Percentiles rank a stretch among this genome's conserved stretches.
These are phyloP conservation scores for Coregonus sp. DNA, from an alignment of 2,797 vertebrate species.

Conservation along the genomic window DNA sequence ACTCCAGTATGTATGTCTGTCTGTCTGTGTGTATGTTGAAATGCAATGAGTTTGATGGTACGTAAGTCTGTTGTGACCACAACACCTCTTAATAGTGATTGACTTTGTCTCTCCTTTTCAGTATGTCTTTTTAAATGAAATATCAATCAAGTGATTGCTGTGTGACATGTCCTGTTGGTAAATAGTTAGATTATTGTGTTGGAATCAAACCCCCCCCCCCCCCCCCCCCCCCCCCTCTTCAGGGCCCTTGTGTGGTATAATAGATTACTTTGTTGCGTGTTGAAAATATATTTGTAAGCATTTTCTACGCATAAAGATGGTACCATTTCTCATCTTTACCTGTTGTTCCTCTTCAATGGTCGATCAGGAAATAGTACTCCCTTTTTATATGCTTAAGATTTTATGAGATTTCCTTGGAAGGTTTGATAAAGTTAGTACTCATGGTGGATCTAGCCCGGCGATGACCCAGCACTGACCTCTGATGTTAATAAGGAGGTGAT, in stretches of 20 bases:
- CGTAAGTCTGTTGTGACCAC: constrained; percentile 63
- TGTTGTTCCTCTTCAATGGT: constrained; percentile 29
- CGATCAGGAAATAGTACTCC: constrained; percentile 21
- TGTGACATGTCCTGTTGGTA: constrained; percentile 23
- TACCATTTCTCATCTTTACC: constrained; percentile 34
- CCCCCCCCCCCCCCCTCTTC: neutral
- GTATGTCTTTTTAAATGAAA: constrained; percentile 52
- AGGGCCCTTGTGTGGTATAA: constrained; percentile 13
- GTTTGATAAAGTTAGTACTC: constrained; percentile 10
- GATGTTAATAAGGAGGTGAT: too few species aligned
- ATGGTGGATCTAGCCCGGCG: constrained; percentile 28
- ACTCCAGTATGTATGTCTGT: constrained; percentile 35
- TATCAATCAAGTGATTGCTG: constrained; percentile 9
- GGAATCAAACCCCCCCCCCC: constrained; percentile 9
- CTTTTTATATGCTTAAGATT: constrained; percentile 37
- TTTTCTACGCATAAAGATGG: constrained; percentile 56
- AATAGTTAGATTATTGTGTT: constrained; percentile 23
- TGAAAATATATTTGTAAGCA: constrained; percentile 23
- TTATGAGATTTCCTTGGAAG: constrained; percentile 51
- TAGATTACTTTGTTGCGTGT: neutral
- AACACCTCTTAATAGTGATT: constrained; percentile 32
- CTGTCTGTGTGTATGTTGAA: constrained; percentile 33
- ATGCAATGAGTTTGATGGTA: constrained; percentile 49
- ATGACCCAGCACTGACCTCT: too few species aligned
- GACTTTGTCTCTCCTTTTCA: constrained; percentile 35